Base-by-base conservation (phyloP, 2,113 vertebrate species). In the Penelope pileata region DNA sequence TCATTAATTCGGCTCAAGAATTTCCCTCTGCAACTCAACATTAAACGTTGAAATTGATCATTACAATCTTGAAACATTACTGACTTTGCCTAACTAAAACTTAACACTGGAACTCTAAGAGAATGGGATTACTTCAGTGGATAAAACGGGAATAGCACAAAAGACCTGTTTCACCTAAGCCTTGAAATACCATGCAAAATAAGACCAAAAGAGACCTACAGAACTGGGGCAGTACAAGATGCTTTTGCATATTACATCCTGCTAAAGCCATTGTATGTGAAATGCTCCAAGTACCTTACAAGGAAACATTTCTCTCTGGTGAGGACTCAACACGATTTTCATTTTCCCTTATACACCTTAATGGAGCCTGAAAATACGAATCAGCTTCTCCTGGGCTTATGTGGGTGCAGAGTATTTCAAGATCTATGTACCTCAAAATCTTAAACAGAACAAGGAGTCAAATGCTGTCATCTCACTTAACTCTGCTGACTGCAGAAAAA, bases 401-500 rank as follows among this genome's bases (percentile, higher is more conserved):
- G 10, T 70, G 36, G 22, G 12, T 47, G 7, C 29, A 42, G 19
- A 47, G 63, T 30, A 56, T 91, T 88, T 87, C 63, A 77, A 80
- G 34, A 24, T 73, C 23, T 50, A 85, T 29, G 75, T 74, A 83
- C 36, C 54, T 63, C 48, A 62, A 67, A 93, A 82, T 38, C 60
- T 74, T 38, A 86, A 79, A 89, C 22, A 88, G 26, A 45, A 83
- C 42, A 80, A 38, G 2, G 2, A 90, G 67, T 23, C 60, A 63
- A 92, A 60, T 34, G 59, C 23, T 70, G 51, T 83, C 90, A 83
- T 72, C 77, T 83, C 70, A 38, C 64, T 93, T 78, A 34, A 92
- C 58, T 91, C 72, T 64, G 58, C 89, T 83, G 82, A 89, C 75
- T 74, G 58, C 56, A 92, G 63, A 92, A 94, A 88, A 95, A 84